phyloP scores from a whole-genome alignment of 2,113 vertebrate genomes.

The Dasypus novemcinctus region DNA sequence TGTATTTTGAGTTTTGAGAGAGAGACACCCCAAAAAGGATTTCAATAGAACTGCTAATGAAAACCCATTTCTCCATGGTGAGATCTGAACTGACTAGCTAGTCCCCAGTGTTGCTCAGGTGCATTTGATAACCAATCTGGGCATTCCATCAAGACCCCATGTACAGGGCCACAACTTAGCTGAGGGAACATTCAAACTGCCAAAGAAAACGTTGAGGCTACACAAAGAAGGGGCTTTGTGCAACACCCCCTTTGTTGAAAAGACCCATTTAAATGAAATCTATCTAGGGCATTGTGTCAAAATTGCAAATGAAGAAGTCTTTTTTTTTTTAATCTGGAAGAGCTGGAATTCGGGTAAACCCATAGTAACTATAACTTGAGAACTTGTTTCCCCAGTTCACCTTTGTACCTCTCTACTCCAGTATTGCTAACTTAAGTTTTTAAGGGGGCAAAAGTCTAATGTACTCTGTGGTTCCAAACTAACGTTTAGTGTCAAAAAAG shows the following conservation, averaged over 20 bases:
- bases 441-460: background rate
- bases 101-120: background rate
- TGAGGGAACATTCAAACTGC: background rate
- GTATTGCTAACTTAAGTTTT: background rate
- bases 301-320: background rate
- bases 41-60: background rate
- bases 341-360: background rate
- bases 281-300: background rate
- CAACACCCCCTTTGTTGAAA: background rate
- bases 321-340: background rate
- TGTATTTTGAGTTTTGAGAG: background rate
- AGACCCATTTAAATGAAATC: background rate
- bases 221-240: background rate
- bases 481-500: slow-evolving; percentile 11
- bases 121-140: background rate
- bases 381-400: background rate
- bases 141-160: background rate
- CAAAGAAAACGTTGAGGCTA: background rate
- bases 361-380: no score
- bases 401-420: background rate
- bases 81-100: background rate
- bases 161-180: background rate
- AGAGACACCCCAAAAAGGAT: background rate
- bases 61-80: background rate
- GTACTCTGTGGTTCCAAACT: background rate